These are phyloP conservation scores for Sarcophaga subvicina DNA, from an alignment of 2,888 invertebrate genomes.

Conservation along the genomic window DNA sequence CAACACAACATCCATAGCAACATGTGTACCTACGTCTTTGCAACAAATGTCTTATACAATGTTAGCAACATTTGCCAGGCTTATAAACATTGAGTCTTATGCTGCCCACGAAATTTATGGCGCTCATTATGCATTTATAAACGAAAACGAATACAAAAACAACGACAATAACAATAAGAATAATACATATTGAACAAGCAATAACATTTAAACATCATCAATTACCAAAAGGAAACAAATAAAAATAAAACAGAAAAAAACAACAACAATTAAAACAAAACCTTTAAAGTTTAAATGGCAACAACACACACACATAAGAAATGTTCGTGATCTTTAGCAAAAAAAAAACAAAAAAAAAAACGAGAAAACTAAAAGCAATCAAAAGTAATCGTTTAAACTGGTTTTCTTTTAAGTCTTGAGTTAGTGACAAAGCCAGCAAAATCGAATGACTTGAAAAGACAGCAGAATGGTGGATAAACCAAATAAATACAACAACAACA, in stretches of 20 bases:
- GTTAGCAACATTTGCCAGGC: too few species aligned
- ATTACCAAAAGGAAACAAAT: constrained; percentile 48
- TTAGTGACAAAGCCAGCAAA: too few species aligned
- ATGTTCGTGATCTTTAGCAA: constrained; percentile 62
- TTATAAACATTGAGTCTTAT: too few species aligned
- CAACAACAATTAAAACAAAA: constrained; percentile 6
- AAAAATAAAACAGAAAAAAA: constrained; percentile 43
- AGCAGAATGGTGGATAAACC: constrained; percentile 29
- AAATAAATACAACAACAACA: constrained; percentile 7
- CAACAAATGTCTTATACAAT: too few species aligned
- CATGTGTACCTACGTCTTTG: too few species aligned
- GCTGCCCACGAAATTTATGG: too few species aligned
- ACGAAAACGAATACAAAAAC: not conserved
- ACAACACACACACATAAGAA: constrained; percentile 13
- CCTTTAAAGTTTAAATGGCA: not conserved
- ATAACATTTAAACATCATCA: constrained; percentile 31
- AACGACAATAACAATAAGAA: not conserved
- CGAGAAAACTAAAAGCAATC: constrained; percentile 9
- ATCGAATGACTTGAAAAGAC: not conserved
- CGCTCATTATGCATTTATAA: not conserved
- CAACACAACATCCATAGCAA: too few species aligned
- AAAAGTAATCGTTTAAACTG: constrained; percentile 41
- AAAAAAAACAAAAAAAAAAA: constrained; percentile 40
- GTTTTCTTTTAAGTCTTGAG: constrained; percentile 44
- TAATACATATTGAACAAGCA: not conserved